phyloP scores from a whole-genome alignment of 2,797 vertebrate species.

The Lagorchestes hirsutus region DNA sequence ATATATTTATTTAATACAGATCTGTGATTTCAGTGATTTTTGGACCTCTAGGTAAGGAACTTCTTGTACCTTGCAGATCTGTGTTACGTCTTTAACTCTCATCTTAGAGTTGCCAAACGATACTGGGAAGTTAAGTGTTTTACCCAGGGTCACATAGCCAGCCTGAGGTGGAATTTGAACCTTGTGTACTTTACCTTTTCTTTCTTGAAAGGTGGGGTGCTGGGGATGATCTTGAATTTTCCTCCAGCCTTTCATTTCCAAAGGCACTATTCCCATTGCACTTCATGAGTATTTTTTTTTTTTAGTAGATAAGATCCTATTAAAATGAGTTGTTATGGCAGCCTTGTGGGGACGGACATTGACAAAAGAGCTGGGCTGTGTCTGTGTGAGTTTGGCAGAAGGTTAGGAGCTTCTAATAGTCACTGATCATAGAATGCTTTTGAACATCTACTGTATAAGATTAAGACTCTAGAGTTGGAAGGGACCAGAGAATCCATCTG shows the following conservation, averaged over 20 bases:
- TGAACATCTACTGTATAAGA: background rate
- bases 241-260: background rate
- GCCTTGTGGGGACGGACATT: background rate
- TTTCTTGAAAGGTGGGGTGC: background rate
- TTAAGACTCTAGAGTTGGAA: background rate
- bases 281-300: background rate
- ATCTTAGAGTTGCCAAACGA: background rate
- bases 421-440: background rate
- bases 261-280: background rate
- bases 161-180: background rate
- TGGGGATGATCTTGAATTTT: background rate
- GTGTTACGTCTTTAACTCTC: background rate
- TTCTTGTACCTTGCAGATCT: background rate
- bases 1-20: background rate
- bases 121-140: background rate
- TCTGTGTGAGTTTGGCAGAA: background rate
- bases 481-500: background rate
- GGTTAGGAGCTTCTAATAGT: background rate
- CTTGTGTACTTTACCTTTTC: background rate
- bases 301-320: background rate
- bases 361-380: background rate
- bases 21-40: background rate
- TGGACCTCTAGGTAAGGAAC: background rate
- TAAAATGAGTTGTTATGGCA: background rate
- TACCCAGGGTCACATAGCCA: background rate